These are phyloP conservation scores for Chymomyza amoena DNA, from an alignment of 2,888 invertebrate genomes.

Conservation along the genomic window DNA sequence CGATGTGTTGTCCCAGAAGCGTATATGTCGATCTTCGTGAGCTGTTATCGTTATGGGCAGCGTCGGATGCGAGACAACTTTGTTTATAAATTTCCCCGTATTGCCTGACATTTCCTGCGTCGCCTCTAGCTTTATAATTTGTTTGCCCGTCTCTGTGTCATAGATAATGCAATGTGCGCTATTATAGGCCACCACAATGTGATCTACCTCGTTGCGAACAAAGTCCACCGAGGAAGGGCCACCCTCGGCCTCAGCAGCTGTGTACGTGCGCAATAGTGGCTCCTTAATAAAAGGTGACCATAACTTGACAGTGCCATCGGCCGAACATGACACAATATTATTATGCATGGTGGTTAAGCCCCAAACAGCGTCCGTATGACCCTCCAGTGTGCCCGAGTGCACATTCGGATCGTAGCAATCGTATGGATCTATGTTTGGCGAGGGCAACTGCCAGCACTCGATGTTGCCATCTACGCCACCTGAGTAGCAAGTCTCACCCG, in stretches of 20 bases:
- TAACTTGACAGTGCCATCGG: conserved; percentile 95
- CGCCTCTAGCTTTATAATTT: conserved; percentile 86
- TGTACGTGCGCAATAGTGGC: conserved; percentile 90
- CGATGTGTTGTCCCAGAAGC: conserved; percentile 98
- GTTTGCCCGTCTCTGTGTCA: conserved; percentile 93
- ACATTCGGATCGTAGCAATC: conserved; percentile 97
- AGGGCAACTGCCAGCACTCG: conserved; percentile 97
- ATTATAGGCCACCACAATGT: conserved; percentile 94
- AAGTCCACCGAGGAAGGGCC: conserved; percentile 97
- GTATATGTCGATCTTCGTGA: conserved; percentile 98
- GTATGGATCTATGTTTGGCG: conserved; percentile 96
- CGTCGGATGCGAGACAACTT: conserved; percentile 97
- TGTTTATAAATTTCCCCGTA: conserved; percentile 83
- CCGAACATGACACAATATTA: conserved; percentile 93
- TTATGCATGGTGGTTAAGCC: conserved; percentile 89
- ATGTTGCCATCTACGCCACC: conserved; percentile 96
- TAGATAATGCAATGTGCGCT: conserved; percentile 90
- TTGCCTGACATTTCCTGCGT: conserved; percentile 85
- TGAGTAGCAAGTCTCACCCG: conserved; percentile 96
- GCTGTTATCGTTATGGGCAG: conserved; percentile 97
- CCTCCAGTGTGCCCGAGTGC: conserved; percentile 89
- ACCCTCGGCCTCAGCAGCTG: conserved; percentile 86
- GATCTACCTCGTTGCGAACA: conserved; percentile 93
- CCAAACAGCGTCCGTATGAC: conserved; percentile 99
- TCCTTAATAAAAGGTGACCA: conserved; percentile 93